Conservation (phyloP, 35 echinoderm and acorn worm genomes). For the Lytechinus variegatus region DNA sequence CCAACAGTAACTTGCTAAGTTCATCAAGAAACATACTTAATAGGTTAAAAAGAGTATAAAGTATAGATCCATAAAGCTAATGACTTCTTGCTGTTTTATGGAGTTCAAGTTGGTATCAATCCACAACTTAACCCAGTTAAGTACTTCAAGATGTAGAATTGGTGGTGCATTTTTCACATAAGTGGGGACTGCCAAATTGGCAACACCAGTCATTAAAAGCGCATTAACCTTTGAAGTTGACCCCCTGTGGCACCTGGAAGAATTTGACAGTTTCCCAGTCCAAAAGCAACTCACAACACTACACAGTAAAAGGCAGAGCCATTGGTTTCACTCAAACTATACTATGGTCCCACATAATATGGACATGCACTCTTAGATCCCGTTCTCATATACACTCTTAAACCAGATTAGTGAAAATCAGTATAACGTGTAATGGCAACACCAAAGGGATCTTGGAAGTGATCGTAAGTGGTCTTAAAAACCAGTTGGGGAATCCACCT, state of each 20-base stretch:
- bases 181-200: background rate
- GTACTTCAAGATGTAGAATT: background rate
- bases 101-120: background rate
- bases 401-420: too few species aligned
- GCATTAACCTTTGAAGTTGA: slow-evolving; percentile 18
- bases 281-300: background rate
- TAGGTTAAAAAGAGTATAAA: too few species aligned
- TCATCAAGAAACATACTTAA: too few species aligned
- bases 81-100: background rate
- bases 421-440: too few species aligned
- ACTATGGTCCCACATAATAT: background rate
- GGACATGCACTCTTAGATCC: background rate
- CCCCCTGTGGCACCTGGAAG: background rate
- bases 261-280: slow-evolving; percentile 11
- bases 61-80: too few species aligned
- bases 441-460: too few species aligned
- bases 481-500: too few species aligned
- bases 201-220: slow-evolving; percentile 11
- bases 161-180: background rate
- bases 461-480: too few species aligned
- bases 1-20: too few species aligned
- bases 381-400: too few species aligned
- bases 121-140: slow-evolving; percentile 7
- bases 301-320: background rate
- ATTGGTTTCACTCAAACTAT: background rate